Conservation (phyloP, 2,888 invertebrate species). For the Ditula angustiorana region DNA sequence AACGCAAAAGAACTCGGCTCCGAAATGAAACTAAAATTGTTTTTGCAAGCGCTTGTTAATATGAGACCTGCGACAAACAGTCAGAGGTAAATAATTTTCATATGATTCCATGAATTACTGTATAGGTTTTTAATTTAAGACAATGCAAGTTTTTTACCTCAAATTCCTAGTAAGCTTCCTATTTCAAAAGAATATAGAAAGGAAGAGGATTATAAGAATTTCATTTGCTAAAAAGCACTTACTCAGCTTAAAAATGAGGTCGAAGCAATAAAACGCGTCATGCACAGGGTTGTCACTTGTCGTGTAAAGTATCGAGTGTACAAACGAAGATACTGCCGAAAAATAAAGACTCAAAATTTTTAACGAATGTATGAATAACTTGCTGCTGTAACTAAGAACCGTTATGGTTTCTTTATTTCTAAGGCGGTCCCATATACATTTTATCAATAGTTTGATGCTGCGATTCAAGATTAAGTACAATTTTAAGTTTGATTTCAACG, state of each 20-base stretch:
- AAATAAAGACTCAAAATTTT: background rate
- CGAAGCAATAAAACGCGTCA: slow-evolving; percentile 63
- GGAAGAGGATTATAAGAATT: slow-evolving; percentile 55
- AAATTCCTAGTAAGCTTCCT: background rate
- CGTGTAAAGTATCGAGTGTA: background rate
- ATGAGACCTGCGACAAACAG: background rate
- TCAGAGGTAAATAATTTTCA: background rate
- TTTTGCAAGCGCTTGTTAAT: too few relatives aligned
- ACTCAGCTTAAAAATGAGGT: slow-evolving; percentile 59
- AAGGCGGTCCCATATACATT: too few relatives aligned
- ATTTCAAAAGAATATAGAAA: slow-evolving; percentile 16
- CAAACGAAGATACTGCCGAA: background rate
- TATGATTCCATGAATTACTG: background rate
- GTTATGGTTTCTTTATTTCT: too few relatives aligned
- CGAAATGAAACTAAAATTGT: too few relatives aligned
- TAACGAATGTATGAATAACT: background rate
- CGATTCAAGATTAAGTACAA: too few relatives aligned
- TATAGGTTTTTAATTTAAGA: background rate
- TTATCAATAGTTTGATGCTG: too few relatives aligned
- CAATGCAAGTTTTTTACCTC: background rate
- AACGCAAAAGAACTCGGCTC: too few relatives aligned
- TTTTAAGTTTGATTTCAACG: too few relatives aligned
- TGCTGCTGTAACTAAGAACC: too few relatives aligned
- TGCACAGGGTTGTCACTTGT: slow-evolving; percentile 48
- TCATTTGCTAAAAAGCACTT: slow-evolving; percentile 60